Evolutionary conservation across 2,888 invertebrate genomes (phyloP).

Genomic region (Diaperis boleti): DNA sequence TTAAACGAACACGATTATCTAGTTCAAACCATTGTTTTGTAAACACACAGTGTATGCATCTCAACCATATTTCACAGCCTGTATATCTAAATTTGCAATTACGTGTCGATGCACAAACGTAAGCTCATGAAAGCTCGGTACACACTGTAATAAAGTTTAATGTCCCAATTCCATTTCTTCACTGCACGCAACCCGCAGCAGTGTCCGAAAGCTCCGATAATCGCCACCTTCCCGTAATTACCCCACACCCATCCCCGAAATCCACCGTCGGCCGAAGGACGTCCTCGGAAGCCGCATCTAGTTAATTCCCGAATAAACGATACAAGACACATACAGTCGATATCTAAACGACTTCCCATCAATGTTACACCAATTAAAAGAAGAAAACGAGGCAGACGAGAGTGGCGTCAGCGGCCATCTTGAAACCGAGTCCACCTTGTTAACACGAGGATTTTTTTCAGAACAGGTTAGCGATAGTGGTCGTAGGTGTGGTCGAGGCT

Average conservation of each 20-base stretch:
- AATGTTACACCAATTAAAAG: slow-evolving; percentile 64
- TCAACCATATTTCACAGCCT: too few species aligned
- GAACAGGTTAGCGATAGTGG: slow-evolving; percentile 62
- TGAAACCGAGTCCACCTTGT: slow-evolving; percentile 63
- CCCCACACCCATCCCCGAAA: slow-evolving; percentile 18
- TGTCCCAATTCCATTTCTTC: too few species aligned
- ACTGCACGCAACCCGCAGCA: too few species aligned
- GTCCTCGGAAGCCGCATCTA: slow-evolving; percentile 47
- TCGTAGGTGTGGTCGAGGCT: slow-evolving; percentile 59
- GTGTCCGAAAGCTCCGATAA: too few species aligned
- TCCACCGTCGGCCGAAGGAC: slow-evolving; percentile 17
- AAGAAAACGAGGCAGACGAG: slow-evolving; percentile 60
- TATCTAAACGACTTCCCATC: slow-evolving; percentile 64
- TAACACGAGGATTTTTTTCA: slow-evolving; percentile 64
- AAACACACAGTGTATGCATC: too few species aligned
- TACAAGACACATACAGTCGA: slow-evolving; percentile 62
- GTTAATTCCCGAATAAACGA: slow-evolving; percentile 63
- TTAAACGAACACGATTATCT: too few species aligned
- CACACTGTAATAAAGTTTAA: too few species aligned
- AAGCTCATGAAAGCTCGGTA: too few species aligned
- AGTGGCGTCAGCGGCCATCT: slow-evolving; percentile 65
- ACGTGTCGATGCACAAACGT: too few species aligned
- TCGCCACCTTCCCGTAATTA: slow-evolving; percentile 27
- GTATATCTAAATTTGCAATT: too few species aligned
- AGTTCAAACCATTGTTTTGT: too few species aligned